Evolutionary conservation across 1,140 invertebrate species (phyloP).

Genomic region (Sminthurides bifidus): DNA sequence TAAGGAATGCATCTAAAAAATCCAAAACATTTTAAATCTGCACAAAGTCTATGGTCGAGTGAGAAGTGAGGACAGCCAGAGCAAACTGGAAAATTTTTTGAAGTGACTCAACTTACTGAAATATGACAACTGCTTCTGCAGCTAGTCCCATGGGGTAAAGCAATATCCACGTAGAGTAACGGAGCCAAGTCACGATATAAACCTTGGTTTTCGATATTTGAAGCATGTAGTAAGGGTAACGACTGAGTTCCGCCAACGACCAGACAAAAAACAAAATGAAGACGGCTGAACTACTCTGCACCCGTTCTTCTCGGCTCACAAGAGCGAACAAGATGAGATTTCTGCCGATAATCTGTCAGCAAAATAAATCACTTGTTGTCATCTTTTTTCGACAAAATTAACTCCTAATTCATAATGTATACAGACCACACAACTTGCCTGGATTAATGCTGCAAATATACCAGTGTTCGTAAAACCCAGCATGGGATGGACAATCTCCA

Average conservation of each 20-base stretch:
- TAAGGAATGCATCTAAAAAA: slow-evolving; percentile 62
- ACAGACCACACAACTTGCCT: slow-evolving; percentile 36
- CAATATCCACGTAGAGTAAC: slow-evolving; percentile 86
- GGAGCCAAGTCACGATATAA: slow-evolving; percentile 72
- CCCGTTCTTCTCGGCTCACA: slow-evolving; percentile 68
- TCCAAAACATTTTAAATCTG: slow-evolving; percentile 17
- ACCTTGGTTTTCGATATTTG: slow-evolving; percentile 62
- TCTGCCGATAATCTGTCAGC: slow-evolving; percentile 59
- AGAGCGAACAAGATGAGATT: slow-evolving; percentile 68
- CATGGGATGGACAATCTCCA: slow-evolving; percentile 81
- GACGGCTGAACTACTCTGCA: slow-evolving; percentile 73
- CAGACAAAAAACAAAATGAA: slow-evolving; percentile 78
- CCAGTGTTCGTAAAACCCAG: slow-evolving; percentile 74
- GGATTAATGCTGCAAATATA: slow-evolving; percentile 42
- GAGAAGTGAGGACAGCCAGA: too few relatives aligned
- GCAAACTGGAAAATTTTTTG: not conserved
- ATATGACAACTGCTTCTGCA: slow-evolving; percentile 67
- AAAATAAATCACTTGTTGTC: slow-evolving; percentile 1
- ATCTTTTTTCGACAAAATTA: not conserved
- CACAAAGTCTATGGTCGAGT: slow-evolving; percentile 1
- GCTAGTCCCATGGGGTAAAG: slow-evolving; percentile 80
- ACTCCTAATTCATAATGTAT: slow-evolving; percentile 30
- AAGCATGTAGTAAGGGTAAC: slow-evolving; percentile 83
- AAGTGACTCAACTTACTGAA: slow-evolving; percentile 9
- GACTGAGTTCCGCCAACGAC: slow-evolving; percentile 56